These are phyloP conservation scores for Polydrusus pterygomalis DNA, from an alignment of 2,888 invertebrate genomes.

Conservation along the genomic window DNA sequence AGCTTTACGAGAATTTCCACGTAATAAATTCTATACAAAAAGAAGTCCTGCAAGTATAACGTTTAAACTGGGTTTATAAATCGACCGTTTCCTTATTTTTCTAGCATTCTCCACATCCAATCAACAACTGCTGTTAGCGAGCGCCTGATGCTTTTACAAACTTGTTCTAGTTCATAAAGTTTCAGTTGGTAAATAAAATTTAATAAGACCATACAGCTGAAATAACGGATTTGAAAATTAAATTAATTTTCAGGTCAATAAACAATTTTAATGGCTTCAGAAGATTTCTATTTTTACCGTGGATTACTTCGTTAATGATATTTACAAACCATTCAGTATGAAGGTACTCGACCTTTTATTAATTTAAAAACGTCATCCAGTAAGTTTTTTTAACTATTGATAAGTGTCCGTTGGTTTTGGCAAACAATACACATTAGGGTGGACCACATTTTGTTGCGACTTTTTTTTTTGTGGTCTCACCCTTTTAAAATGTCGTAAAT, in stretches of 20 bases:
- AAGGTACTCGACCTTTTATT: too few species aligned
- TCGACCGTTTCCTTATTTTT: slow-evolving; percentile 9
- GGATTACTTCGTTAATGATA: not conserved
- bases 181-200: slow-evolving; percentile 8
- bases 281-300: not conserved
- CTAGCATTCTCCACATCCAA: slow-evolving; percentile 19
- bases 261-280: slow-evolving; percentile 5
- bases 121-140: slow-evolving; percentile 10
- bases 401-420: too few species aligned
- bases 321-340: too few species aligned
- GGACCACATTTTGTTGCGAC: too few species aligned
- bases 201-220: not conserved
- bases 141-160: slow-evolving; percentile 15
- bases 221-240: slow-evolving; percentile 10
- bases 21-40: slow-evolving; percentile 10
- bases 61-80: slow-evolving; percentile 3
- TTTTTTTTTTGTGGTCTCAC: too few species aligned
- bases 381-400: too few species aligned
- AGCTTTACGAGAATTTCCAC: not conserved
- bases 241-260: slow-evolving; percentile 13
- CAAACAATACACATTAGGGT: too few species aligned
- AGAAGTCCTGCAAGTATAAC: slow-evolving; percentile 15
- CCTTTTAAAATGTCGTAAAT: too few species aligned
- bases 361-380: too few species aligned
- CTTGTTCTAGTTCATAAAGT: slow-evolving; percentile 8